Evolutionary conservation across 2,888 invertebrate genomes (phyloP), one percentile per base, ranked within the genome.

Genomic region (Dinocampus coccinellae): DNA sequence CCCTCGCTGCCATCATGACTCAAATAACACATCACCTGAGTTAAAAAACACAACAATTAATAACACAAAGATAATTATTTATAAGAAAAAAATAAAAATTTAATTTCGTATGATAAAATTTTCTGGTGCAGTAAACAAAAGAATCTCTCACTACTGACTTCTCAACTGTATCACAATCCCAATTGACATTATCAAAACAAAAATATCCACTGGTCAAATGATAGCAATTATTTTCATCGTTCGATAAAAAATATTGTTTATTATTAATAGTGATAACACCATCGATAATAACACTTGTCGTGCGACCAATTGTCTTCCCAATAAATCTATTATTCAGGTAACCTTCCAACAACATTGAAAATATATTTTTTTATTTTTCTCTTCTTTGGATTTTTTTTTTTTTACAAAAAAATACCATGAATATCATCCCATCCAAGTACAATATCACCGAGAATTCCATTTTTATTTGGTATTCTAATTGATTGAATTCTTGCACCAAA

Each of bases 401-500:
- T 3, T 34, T 16, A 34, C 2, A 22, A 36, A 61, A 61, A 10
- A 11, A 10, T 86, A 90, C 91, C 90, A 74, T 88, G 79, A 52
- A 91, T 82, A 70, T 86, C 83, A 78, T 91, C 90, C 79, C 89
- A 91, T 53, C 91, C 91, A 13, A 91, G 83, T 1, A 88, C 87
- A 34, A 91, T 85, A 81, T 91, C 91, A 2, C 86, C 88, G 2
- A 89, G 22, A 57, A 87, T 81, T 13, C 89, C 89, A 52, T 87
- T 79, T 53, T 84, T 86, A 79, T 90, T 90, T 0, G 90, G 90
- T 16, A 89, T 84, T 75, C 82, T 83, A 16, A 91, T 83, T 1
- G 89, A 88, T 2, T 89, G 89, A 55, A 91, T 87, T 11, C 89
- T 88, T 3, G 90, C 91, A n/a, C 91, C 91, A 83, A 89, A 90